Evolutionary conservation across 2,888 invertebrate genomes (phyloP), one percentile per base, ranked within the genome.

Genomic region (Esperia sulphurella): DNA sequence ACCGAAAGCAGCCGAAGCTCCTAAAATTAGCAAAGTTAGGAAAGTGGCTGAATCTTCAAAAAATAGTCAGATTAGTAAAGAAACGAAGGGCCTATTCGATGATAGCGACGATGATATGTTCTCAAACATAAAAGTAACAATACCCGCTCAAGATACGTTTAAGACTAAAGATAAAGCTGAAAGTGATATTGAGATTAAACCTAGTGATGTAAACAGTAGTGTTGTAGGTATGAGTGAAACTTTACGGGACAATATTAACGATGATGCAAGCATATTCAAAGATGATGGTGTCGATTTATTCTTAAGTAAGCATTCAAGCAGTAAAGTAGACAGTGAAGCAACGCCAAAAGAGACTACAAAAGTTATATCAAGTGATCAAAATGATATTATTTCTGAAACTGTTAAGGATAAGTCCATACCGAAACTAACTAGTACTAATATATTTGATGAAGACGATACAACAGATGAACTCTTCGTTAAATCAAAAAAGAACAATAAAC

Each of bases 71-170:
- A 51, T 8, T 47, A 33, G 39, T 9, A 54, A 45, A 48, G 42
- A 54, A 45, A 28, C 56, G 12, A 72, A 61, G 55, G 68, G 65
- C 58, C 57, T 76, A 50, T 79, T 79, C 53, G 74, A 71, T 61
- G 68, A 75, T 41, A 75, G 69, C 43, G 75, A 78, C 47, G 73
- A 69, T 49, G 79, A 76, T 46, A 56, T 78, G 39, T 79, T 79
- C 55, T 57, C 64, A 14, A 57, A 63, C 51, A 31, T 54, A 14
- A 50, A 61, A 49, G 14, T 14, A 9, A 14, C 8, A 1, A 30
- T 31, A 13, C 4, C 13, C 12, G 10, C 8, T 30, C 12, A 38
- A 54, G 29, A 10, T 46, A 45, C 12, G 10, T 13, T 12, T 13
- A 43, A 43, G 30, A 14, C 43, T 37, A 38, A 10, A 14, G 14